Base-by-base conservation (phyloP, 1,140 invertebrate species). In the Drosophila sechellia region DNA sequence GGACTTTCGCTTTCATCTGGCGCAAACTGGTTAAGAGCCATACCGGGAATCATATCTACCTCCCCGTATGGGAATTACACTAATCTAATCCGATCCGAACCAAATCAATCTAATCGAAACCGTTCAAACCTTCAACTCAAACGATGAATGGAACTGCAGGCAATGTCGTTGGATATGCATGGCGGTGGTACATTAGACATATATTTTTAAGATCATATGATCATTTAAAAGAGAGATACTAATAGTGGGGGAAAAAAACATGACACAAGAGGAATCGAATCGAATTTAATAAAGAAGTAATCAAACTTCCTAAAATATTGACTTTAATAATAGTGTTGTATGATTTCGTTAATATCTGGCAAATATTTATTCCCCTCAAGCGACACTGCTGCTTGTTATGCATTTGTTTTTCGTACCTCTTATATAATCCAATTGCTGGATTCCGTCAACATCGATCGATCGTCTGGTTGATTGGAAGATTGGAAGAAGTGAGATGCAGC, bases 381-480 rank as follows among this genome's bases (percentile, higher is more conserved):
- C 17, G 49, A 0, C 57, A 11, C 31, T 48, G 48, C 35, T 15
- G 22, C 37, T 20, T 48, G 53, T 53, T 59, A 76, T 69, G 52
- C 42, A 40, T 66, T 70, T 58, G 57, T 65, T 53, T 65, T 45
- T 37, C 22, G 34, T 56, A 46, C 46, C 40, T 27, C 83, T 86
- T 86, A 78, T 53, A 81, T 86, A 86, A 86, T 86, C 83, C 83
- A 86, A 86, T 86, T 79, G 78, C 49, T 68, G 68, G 71, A 87
- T 85, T 86, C 81, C 83, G 78, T 87, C 75, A 87, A 86, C 81
- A 74, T 69, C 75, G 50, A 73, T 73, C 56, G 56, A 71, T 54
- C 27, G 53, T 39, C 57, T 48, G 50, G 55, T 56, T 49, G 12
- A 50, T 54, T 77, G 68, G 37, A 39, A 39, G 37, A 80, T 69